Base-by-base conservation (phyloP, 2,888 invertebrate genomes). In the Eurois occulta region DNA sequence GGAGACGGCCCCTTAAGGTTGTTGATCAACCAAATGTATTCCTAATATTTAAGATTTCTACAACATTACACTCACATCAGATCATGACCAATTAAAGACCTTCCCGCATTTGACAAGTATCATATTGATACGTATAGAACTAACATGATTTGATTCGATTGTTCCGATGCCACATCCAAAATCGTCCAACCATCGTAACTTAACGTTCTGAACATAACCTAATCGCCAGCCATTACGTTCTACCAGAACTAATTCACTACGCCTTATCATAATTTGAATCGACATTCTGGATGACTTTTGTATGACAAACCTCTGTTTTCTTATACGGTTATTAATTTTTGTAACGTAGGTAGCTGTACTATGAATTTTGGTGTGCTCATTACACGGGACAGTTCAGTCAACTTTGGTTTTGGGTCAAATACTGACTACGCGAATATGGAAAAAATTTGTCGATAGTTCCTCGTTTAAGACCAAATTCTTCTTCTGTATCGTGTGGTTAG, bases 241-340 rank as follows among this genome's bases (percentile, higher is more conserved):
- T 96, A 94, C 96, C 96, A 95, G 96, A 96, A 96, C 96, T 96
- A 96, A 96, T 96, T 95, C 93, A 88, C 91, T 88, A 87, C 90
- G 92, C 91, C 95, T 96, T 96, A 96, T 96, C 96, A 95, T 96
- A 96, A 96, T 96, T 95, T 93, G 94, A 94, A 96, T 96, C 96
- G 95, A 95, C 95, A 92, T 95, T 94, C 92, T 92, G 94, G 93
- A 95, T 95, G 95, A 95, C 93, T 95, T 94, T 95, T 94, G 95
- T 95, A 95, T 95, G 96, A 96, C 96, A 95, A 96, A 95, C 95
- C 95, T 92, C 93, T 94, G 95, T 95, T 95, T 95, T 95, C 94
- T 94, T 95, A 88, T 93, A 96, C 96, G 96, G 95, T 96, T 96
- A 96, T 96, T 96, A 96, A 95, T 96, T 96, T 93, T 90, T 91